Percentiles rank a stretch among this genome's conserved stretches.
Evolutionary conservation across 1,140 invertebrate genomes (phyloP).

Genomic region (Episyrphus balteatus): DNA sequence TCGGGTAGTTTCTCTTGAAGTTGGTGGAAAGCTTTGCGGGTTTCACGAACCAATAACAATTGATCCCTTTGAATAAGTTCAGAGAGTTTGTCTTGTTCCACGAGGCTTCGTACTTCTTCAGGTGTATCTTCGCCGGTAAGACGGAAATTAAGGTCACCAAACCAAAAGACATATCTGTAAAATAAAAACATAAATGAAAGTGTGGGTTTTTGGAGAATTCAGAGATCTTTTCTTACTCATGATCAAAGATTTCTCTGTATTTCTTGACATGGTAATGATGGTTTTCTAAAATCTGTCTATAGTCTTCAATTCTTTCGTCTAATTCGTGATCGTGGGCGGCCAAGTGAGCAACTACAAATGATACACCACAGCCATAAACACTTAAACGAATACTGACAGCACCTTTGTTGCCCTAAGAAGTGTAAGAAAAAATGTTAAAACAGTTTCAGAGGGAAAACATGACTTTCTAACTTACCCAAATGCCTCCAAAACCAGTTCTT

Average conservation of each 20-base stretch:
- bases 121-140: conserved; percentile 52
- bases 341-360: conserved; percentile 79
- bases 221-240: conserved; percentile 57
- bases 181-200: conserved; percentile 6
- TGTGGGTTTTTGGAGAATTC: neutral
- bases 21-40: conserved; percentile 67
- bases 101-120: conserved; percentile 52
- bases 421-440: conserved; percentile 1
- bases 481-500: conserved; percentile 75
- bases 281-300: conserved; percentile 66
- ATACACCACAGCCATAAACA: conserved; percentile 74
- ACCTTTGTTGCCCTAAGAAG: conserved; percentile 89
- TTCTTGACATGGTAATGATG: conserved; percentile 59
- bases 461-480: conserved; percentile 49
- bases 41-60: conserved; percentile 52
- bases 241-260: conserved; percentile 74
- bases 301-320: conserved; percentile 71
- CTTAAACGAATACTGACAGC: conserved; percentile 78
- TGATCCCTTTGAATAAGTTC: conserved; percentile 62
- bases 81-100: conserved; percentile 54
- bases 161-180: conserved; percentile 84
- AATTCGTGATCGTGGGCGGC: conserved; percentile 76
- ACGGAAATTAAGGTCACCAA: conserved; percentile 90
- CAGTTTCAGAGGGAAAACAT: neutral
- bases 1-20: conserved; percentile 58